A percentile compares a stretch with the other conserved stretches of the same genome.
These are phyloP conservation scores for Pseudopleuronectes americanus DNA, from an alignment of 2,797 vertebrate genomes.

Conservation along the genomic window DNA sequence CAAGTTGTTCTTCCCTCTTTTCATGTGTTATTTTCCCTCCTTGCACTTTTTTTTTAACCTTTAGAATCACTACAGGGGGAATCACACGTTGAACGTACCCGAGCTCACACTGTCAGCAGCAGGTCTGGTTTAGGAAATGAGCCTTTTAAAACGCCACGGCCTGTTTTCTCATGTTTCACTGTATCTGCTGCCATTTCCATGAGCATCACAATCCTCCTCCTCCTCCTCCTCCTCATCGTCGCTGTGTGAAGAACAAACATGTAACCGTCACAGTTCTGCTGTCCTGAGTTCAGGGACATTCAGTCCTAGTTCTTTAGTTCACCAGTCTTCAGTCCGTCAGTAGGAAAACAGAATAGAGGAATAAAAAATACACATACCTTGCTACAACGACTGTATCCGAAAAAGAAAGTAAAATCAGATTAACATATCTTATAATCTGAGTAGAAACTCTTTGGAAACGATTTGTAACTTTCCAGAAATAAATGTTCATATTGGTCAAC, in stretches of 20 bases:
- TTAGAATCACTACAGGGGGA: not conserved
- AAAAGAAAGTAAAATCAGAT: conserved; percentile 78
- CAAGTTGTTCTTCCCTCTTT: no score
- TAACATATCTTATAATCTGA: conserved; percentile 84
- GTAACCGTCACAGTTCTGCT: conserved; percentile 30
- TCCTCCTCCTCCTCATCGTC: conserved; percentile 75
- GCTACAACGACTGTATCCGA: conserved; percentile 81
- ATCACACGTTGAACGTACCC: not conserved
- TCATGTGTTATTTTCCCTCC: not conserved
- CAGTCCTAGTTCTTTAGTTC: conserved; percentile 76
- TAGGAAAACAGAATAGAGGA: conserved; percentile 78
- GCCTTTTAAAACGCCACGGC: no score
- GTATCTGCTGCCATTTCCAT: not conserved
- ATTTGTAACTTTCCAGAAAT: conserved; percentile 89
- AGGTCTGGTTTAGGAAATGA: no score
- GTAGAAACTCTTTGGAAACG: conserved; percentile 87
- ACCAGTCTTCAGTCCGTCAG: conserved; percentile 74
- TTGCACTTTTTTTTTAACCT: not conserved
- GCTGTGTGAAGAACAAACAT: conserved; percentile 79
- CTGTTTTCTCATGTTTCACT: not conserved
- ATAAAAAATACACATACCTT: conserved; percentile 70
- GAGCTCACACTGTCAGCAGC: not conserved
- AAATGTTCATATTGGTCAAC: conserved; percentile 87
- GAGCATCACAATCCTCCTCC: conserved; percentile 55
- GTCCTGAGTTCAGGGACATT: not conserved